A percentile compares a stretch with the other conserved stretches of the same genome.
These are phyloP conservation scores for Engraulis encrasicolus DNA, from an alignment of 2,113 vertebrate species.

Conservation along the genomic window DNA sequence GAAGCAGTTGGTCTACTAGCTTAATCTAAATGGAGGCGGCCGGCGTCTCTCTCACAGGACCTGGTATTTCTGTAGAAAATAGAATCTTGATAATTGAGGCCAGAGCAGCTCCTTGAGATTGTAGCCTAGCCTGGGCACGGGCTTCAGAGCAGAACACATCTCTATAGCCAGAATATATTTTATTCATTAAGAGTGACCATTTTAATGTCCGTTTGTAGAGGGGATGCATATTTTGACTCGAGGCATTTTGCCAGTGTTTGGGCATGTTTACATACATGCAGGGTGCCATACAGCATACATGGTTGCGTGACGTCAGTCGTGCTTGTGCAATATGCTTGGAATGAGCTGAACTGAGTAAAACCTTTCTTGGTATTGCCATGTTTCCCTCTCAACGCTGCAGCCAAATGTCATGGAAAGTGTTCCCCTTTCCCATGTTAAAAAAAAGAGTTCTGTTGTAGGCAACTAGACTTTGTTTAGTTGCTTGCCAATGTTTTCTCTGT, in stretches of 20 bases:
- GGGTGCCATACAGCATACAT: too few species aligned
- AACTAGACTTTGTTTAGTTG: too few species aligned
- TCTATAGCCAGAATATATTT: neutral
- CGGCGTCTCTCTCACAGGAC: slow-evolving; percentile 44
- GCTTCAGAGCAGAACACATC: neutral
- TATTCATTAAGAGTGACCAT: neutral
- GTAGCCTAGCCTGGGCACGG: too few species aligned
- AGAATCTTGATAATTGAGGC: slow-evolving; percentile 43
- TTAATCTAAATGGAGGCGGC: slow-evolving; percentile 39
- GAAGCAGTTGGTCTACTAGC: slow-evolving; percentile 42
- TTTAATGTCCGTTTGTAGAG: neutral
- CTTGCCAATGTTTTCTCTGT: too few species aligned
- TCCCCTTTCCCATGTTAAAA: neutral
- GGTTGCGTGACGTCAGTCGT: too few species aligned
- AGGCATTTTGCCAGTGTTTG: neutral
- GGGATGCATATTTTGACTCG: neutral
- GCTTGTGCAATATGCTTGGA: too few species aligned
- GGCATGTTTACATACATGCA: neutral
- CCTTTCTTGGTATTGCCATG: neutral
- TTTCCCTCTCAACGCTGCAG: neutral
- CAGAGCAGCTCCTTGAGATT: slow-evolving; percentile 39
- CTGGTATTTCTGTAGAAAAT: slow-evolving; percentile 44
- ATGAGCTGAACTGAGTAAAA: neutral
- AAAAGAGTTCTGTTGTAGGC: too few species aligned
- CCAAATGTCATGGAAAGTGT: neutral